Conservation (phyloP, 2,888 invertebrate species). For the Mantis religiosa region DNA sequence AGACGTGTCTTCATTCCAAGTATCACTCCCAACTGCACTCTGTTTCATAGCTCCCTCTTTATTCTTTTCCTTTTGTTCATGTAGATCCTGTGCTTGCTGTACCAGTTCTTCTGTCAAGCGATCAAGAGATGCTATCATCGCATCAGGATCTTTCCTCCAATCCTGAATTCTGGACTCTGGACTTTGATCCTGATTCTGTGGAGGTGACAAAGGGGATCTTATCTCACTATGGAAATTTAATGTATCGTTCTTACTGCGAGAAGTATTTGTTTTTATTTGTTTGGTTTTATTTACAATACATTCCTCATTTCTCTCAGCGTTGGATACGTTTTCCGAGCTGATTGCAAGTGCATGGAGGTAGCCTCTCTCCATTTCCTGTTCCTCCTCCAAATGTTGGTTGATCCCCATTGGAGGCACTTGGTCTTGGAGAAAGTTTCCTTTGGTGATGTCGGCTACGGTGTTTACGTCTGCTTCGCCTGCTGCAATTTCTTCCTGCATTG, state of each 20-base stretch:
- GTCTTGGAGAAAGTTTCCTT: slow-evolving; percentile 23
- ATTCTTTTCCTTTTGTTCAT: slow-evolving; percentile 10
- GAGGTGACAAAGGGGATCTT: slow-evolving; percentile 9
- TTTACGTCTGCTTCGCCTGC: slow-evolving; percentile 41
- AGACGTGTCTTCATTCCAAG: slow-evolving; percentile 77
- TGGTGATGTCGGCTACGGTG: slow-evolving; percentile 19
- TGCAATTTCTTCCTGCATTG: slow-evolving; percentile 38
- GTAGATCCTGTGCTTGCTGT: slow-evolving; percentile 39
- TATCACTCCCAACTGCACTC: slow-evolving; percentile 52
- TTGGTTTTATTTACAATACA: background rate
- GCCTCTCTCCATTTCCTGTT: background rate
- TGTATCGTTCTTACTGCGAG: background rate
- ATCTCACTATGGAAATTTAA: background rate
- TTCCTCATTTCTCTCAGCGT: background rate
- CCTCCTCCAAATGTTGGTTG: slow-evolving; percentile 38
- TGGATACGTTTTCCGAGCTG: background rate
- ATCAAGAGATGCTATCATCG: slow-evolving; percentile 64
- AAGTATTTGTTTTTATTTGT: background rate
- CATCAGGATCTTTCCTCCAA: slow-evolving; percentile 56
- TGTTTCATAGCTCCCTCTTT: slow-evolving; percentile 41
- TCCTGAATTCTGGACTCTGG: background rate
- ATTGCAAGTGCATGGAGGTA: background rate
- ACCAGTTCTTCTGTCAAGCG: slow-evolving; percentile 61
- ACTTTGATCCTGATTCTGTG: slow-evolving; percentile 14
- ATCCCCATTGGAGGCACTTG: background rate